Conservation (phyloP, 2,888 invertebrate species). For the Caenorhabditis sulstoni region DNA sequence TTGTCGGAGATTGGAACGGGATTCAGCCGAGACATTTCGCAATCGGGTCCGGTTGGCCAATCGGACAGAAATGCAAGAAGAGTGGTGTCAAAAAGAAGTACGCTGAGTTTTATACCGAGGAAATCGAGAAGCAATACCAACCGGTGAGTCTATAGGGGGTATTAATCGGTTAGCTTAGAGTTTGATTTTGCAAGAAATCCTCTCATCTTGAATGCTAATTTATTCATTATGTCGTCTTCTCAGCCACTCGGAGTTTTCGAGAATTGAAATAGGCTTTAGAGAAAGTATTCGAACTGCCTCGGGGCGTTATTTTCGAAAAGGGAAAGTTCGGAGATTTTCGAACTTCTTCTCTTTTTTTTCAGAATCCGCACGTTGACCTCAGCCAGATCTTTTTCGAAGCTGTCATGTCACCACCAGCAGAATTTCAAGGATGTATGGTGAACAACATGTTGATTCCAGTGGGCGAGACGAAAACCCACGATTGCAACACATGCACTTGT, state of each 20-base stretch:
- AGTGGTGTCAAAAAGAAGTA: conserved; percentile 37
- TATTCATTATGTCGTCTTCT: conserved; percentile 17
- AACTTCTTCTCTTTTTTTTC: neutral
- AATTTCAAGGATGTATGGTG: conserved; percentile 51
- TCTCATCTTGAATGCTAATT: conserved; percentile 23
- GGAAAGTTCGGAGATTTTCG: too few relatives aligned
- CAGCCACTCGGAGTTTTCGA: too few relatives aligned
- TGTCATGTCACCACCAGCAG: conserved; percentile 24
- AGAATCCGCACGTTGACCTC: conserved; percentile 20
- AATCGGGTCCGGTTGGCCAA: conserved; percentile 62
- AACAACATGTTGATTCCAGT: conserved; percentile 60
- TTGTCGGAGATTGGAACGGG: conserved; percentile 33
- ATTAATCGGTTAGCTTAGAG: too few relatives aligned
- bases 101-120: conserved; percentile 32
- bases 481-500: conserved; percentile 50
- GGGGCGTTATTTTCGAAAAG: too few relatives aligned
- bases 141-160: conserved; percentile 35
- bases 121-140: conserved; percentile 39
- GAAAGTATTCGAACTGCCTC: too few relatives aligned
- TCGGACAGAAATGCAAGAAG: conserved; percentile 48
- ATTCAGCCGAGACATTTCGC: conserved; percentile 24
- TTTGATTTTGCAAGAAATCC: neutral
- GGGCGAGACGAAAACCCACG: conserved; percentile 55
- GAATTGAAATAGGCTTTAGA: too few relatives aligned
- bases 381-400: conserved; percentile 39